A percentile compares a stretch with the other conserved stretches of the same genome.
These are phyloP conservation scores for Urechis unicinctus DNA, from an alignment of 2,888 invertebrate genomes.

Conservation along the genomic window DNA sequence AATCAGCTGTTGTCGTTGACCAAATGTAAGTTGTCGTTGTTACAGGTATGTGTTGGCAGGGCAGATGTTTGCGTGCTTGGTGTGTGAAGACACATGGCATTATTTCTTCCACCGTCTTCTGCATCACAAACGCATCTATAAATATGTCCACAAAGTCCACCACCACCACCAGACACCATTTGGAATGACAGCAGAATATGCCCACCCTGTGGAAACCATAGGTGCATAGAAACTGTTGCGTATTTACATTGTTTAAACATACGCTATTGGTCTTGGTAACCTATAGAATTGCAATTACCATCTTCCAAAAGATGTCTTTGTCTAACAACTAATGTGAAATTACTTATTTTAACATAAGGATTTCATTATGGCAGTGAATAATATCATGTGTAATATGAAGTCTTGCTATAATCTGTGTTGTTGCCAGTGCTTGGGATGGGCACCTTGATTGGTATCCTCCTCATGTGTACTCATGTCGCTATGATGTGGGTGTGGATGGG, in stretches of 20 bases:
- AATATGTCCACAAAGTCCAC: constrained; percentile 40
- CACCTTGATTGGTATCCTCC: constrained; percentile 36
- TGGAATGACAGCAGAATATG: constrained; percentile 42
- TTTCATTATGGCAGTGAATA: neutral
- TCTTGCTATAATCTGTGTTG: neutral
- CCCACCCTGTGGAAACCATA: constrained; percentile 40
- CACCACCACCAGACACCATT: constrained; percentile 39
- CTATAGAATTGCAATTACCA: no score
- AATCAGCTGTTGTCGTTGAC: no score
- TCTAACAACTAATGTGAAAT: neutral
- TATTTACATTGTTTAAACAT: neutral
- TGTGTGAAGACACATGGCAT: constrained; percentile 43
- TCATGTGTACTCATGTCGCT: constrained; percentile 33
- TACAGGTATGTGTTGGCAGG: constrained; percentile 22
- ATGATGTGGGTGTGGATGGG: constrained; percentile 38
- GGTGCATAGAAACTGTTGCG: constrained; percentile 30
- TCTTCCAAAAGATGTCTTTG: no score
- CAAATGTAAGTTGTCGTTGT: neutral
- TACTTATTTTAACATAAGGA: neutral
- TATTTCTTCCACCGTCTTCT: constrained; percentile 34
- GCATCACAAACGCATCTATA: constrained; percentile 36
- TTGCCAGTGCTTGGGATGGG: constrained; percentile 37
- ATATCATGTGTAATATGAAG: neutral
- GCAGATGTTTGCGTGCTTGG: constrained; percentile 24
- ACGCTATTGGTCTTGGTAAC: no score